Evolutionary conservation across 1,140 invertebrate species (phyloP), one percentile per base, ranked within the genome.

Genomic region (Drosophila micromelanica): DNA sequence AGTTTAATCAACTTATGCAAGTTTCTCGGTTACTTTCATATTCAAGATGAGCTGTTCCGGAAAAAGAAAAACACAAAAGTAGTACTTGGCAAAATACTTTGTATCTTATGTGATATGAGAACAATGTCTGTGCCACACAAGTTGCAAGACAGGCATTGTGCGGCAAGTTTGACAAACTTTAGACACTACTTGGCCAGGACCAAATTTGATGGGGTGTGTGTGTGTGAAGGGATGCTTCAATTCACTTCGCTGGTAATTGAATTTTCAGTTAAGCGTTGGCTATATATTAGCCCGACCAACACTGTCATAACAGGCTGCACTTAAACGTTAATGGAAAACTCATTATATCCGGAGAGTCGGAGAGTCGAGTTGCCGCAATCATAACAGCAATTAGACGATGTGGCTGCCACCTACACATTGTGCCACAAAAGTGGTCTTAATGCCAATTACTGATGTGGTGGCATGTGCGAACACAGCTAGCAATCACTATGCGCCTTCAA

Each of bases 321-420:
- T 87, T 73, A 70, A 51, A 57, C 76, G 64, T 84, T 87, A 89
- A 87, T 87, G 84, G 82, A 86, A 87, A 87, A 82, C 64, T 82
- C 82, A 87, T 86, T 82, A 86, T 11, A 67, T 20, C 75, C 48
- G 32, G 20, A 49, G 30, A 11, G 12, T n/a, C 48, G 32, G 20
- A 49, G 30, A 11, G 12, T n/a, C 3, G n/a, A 42, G 69, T 15
- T n/a, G 5, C 15, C 42, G 64, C 32, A 35, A 35, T 42, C 59
- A 54, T 56, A 45, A 38, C 40, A 62, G 61, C 80, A 85, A 85
- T 85, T 82, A 85, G 76, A 65, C 40, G 45, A 43, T 46, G 54
- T 59, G 73, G 42, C 23, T 48, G n/a, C n/a, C 30, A 35, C 48
- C 9, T 0, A 5, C 12, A 40, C n/a, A n/a, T n/a, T n/a, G n/a